Evolutionary conservation across 2,797 vertebrate genomes (phyloP).

Genomic region (Ctenochaetus hawaiiensis): DNA sequence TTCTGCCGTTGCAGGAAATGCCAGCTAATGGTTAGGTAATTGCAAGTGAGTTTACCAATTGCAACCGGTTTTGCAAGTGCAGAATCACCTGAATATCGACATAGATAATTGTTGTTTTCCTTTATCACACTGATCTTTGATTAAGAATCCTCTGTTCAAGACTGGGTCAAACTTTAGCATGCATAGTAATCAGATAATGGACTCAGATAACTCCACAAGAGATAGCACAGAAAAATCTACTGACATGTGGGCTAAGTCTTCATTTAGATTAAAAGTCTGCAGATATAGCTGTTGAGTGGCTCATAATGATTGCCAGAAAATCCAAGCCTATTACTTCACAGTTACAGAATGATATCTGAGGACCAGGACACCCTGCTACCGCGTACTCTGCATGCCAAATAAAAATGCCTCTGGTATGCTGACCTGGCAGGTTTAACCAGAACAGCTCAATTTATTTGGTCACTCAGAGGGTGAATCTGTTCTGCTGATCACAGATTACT

Average conservation of each 20-base stretch:
- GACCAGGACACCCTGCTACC: too few species aligned
- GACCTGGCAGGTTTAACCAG: constrained; percentile 22
- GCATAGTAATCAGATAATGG: neutral
- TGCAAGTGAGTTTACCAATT: neutral
- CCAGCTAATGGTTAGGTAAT: neutral
- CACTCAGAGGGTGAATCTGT: constrained; percentile 6
- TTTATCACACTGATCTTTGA: neutral
- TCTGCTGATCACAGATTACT: constrained; percentile 38
- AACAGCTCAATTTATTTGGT: neutral
- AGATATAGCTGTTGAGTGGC: neutral
- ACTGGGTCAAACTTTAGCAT: neutral
- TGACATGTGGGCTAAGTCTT: neutral
- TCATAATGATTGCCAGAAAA: constrained; percentile 8
- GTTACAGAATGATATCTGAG: neutral
- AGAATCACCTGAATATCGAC: neutral
- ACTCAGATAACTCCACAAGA: neutral
- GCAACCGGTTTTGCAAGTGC: neutral
- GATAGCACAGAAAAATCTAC: neutral
- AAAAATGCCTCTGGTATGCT: constrained; percentile 10
- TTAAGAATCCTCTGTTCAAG: too few species aligned
- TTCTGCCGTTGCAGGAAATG: constrained; percentile 37
- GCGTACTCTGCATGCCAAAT: neutral
- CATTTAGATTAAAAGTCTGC: neutral
- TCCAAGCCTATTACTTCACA: neutral
- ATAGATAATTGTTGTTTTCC: neutral